A percentile compares a stretch with the other conserved stretches of the same genome.
Evolutionary conservation across 2,888 invertebrate species (phyloP).

Genomic region (Volucella inanis): DNA sequence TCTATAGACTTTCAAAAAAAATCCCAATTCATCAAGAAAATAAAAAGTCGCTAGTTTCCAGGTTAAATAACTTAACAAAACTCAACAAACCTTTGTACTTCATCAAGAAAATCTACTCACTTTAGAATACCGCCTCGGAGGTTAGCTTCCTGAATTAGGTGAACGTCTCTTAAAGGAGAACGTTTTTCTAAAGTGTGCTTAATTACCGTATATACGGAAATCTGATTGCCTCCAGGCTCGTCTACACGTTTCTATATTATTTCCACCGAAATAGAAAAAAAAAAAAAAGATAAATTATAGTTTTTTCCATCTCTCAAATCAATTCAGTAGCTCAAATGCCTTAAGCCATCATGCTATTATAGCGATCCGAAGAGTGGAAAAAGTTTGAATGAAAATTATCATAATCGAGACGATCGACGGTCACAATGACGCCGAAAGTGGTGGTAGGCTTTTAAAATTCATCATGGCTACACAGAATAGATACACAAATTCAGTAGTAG

Average conservation of each 20-base stretch:
- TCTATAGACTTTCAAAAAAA: background rate
- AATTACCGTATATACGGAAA: slow-evolving; percentile 53
- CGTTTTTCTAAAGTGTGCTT: slow-evolving; percentile 51
- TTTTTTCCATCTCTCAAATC: slow-evolving; percentile 21
- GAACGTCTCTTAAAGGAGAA: slow-evolving; percentile 15
- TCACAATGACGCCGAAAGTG: slow-evolving; percentile 18
- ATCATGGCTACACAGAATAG: slow-evolving; percentile 42
- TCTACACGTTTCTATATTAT: slow-evolving; percentile 22
- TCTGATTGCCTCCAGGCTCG: slow-evolving; percentile 17
- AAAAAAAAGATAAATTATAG: background rate
- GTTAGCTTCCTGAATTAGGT: slow-evolving; percentile 56
- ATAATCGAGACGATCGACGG: slow-evolving; percentile 9
- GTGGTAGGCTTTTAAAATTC: slow-evolving; percentile 37
- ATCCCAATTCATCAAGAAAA: background rate
- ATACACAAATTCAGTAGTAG: background rate
- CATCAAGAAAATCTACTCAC: slow-evolving; percentile 22
- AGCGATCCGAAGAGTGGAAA: slow-evolving; percentile 9
- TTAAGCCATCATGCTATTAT: slow-evolving; percentile 44
- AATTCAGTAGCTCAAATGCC: slow-evolving; percentile 65
- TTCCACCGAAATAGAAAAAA: slow-evolving; percentile 6
- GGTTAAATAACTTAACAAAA: slow-evolving; percentile 43
- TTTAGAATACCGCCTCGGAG: slow-evolving; percentile 45
- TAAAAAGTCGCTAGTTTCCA: background rate
- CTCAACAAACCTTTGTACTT: slow-evolving; percentile 41
- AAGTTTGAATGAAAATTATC: slow-evolving; percentile 27